Evolutionary conservation across 2,797 vertebrate genomes (phyloP).

Genomic region (Hybognathus amarus): DNA sequence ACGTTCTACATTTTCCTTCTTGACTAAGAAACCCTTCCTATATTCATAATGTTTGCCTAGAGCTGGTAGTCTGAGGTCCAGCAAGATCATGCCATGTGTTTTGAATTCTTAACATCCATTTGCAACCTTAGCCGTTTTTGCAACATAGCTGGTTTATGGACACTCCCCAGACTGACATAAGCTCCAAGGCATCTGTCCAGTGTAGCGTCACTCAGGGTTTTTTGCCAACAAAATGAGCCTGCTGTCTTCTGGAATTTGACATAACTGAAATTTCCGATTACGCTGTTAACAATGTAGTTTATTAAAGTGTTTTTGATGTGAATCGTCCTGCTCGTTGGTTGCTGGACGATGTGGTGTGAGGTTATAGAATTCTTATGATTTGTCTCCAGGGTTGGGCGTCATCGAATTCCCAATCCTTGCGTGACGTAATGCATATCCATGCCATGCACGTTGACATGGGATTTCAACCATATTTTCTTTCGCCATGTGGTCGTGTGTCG

Average conservation of each 20-base stretch:
- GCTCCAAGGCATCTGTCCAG: constrained; percentile 21
- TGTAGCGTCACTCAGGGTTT: constrained; percentile 83
- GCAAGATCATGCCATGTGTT: constrained; percentile 4
- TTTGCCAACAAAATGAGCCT: constrained; percentile 75
- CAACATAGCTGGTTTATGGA: constrained; percentile 19
- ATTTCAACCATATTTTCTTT: constrained; percentile 35
- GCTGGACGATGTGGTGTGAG: constrained; percentile 66
- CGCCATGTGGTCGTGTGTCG: constrained; percentile 35
- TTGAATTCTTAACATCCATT: neutral
- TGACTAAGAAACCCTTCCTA: constrained; percentile 36
- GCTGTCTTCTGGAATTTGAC: constrained; percentile 67
- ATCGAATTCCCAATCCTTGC: constrained; percentile 10
- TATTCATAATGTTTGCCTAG: constrained; percentile 35
- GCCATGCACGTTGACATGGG: constrained; percentile 39
- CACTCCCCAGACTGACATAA: constrained; percentile 18
- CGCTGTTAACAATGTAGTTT: constrained; percentile 46
- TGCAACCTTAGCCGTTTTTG: constrained; percentile 13
- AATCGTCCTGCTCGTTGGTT: constrained; percentile 71
- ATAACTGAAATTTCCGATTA: constrained; percentile 19
- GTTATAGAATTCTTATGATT: constrained; percentile 49
- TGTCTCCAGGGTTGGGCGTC: constrained; percentile 35
- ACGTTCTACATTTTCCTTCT: neutral
- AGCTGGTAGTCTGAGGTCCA: constrained; percentile 34
- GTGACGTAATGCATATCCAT: neutral
- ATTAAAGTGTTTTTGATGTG: constrained; percentile 63